Conservation (phyloP, 2,888 invertebrate genomes). For the Troides helena region DNA sequence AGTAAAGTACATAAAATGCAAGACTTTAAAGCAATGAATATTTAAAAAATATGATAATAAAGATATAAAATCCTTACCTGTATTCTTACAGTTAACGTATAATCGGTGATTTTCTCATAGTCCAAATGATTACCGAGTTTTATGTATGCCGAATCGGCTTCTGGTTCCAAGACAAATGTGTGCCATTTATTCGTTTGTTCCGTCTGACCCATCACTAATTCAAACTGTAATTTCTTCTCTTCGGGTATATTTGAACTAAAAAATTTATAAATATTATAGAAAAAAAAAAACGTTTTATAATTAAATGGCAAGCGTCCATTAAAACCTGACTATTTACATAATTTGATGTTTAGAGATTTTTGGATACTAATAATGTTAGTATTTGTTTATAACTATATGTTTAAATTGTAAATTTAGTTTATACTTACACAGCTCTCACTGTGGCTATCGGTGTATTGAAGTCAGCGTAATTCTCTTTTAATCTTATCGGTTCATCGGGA, state of each 20-base stretch:
- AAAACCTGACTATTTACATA: neutral
- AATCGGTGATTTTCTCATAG: slow-evolving; percentile 91
- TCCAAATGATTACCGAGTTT: slow-evolving; percentile 88
- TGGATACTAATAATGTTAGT: neutral
- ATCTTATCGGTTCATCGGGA: slow-evolving; percentile 81
- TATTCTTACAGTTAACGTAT: slow-evolving; percentile 90
- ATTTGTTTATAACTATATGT: neutral
- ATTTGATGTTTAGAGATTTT: neutral
- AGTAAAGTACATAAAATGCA: neutral
- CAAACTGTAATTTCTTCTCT: slow-evolving; percentile 87
- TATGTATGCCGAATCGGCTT: slow-evolving; percentile 86
- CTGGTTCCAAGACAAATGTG: slow-evolving; percentile 85
- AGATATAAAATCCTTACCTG: slow-evolving; percentile 60
- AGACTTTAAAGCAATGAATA: neutral
- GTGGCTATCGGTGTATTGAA: slow-evolving; percentile 85
- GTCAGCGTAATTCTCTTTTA: slow-evolving; percentile 87
- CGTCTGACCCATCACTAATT: slow-evolving; percentile 89
- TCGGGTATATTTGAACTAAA: slow-evolving; percentile 87
- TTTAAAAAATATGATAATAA: neutral
- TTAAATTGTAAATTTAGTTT: slow-evolving; percentile 1
- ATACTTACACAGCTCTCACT: slow-evolving; percentile 84
- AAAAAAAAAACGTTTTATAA: neutral
- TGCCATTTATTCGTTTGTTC: slow-evolving; percentile 92
- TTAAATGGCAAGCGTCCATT: neutral
- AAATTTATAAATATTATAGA: slow-evolving; percentile 33